A percentile compares a stretch with the other conserved stretches of the same genome.
These are phyloP conservation scores for Drosophila melanosoma DNA, from an alignment of 2,888 invertebrate genomes.

Conservation along the genomic window DNA sequence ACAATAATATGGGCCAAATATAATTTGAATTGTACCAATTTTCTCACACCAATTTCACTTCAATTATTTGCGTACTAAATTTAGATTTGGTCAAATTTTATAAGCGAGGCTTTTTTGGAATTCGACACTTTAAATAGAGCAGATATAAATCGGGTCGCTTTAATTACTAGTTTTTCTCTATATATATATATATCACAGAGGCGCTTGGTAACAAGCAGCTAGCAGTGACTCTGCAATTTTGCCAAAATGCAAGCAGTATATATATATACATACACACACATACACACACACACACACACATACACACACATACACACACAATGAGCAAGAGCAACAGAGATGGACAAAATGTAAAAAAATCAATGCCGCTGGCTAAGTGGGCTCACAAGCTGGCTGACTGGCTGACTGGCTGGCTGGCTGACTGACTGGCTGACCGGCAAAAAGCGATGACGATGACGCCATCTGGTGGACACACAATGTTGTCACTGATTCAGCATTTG, in stretches of 20 bases:
- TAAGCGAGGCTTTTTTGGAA: neutral
- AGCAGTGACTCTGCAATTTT: conserved; percentile 52
- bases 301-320: conserved; percentile 32
- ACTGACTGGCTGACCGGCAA: conserved; percentile 18
- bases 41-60: neutral
- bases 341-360: conserved; percentile 26
- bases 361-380: conserved; percentile 48
- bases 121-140: neutral
- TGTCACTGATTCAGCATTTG: conserved; percentile 61
- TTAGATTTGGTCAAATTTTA: neutral
- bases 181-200: neutral
- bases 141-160: conserved; percentile 10
- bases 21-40: neutral
- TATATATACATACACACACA: conserved; percentile 35
- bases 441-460: conserved; percentile 65
- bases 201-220: conserved; percentile 29
- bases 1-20: neutral
- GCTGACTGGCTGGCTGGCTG: neutral
- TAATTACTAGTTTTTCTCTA: conserved; percentile 37
- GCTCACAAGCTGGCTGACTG: conserved; percentile 25
- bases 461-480: conserved; percentile 60
- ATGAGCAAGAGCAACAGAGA: conserved; percentile 19
- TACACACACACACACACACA: conserved; percentile 4
- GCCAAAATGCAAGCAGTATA: conserved; percentile 50
- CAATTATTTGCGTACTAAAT: neutral